Evolutionary conservation across 2,888 invertebrate genomes (phyloP).

Genomic region (Plebejus anna): DNA sequence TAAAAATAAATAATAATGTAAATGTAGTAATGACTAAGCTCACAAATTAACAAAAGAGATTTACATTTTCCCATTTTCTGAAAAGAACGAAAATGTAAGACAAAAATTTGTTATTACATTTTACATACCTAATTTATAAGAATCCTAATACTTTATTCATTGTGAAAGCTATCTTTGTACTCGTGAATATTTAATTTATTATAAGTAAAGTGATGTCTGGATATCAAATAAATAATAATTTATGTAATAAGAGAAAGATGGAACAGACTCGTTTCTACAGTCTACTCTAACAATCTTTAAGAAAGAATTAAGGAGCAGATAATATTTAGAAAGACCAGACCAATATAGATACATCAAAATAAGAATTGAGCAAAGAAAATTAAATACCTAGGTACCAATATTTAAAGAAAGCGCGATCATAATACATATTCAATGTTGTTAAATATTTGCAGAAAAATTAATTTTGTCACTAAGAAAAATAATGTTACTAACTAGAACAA

Average conservation of each 20-base stretch:
- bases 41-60: background rate
- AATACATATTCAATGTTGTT: too few species aligned
- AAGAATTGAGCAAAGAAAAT: background rate
- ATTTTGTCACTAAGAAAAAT: background rate
- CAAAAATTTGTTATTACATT: background rate
- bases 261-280: background rate
- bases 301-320: background rate
- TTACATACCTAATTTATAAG: background rate
- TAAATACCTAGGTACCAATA: background rate
- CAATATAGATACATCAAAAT: background rate
- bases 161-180: background rate
- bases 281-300: too few species aligned
- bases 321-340: background rate
- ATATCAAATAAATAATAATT: background rate
- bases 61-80: background rate
- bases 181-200: background rate
- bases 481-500: background rate
- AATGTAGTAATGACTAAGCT: background rate
- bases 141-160: background rate
- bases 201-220: background rate
- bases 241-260: background rate
- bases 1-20: background rate
- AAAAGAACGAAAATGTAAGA: background rate
- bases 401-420: background rate
- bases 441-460: too few species aligned